Base-by-base conservation (phyloP, 2,113 vertebrate species). In the Psilopsiagon aymara region DNA sequence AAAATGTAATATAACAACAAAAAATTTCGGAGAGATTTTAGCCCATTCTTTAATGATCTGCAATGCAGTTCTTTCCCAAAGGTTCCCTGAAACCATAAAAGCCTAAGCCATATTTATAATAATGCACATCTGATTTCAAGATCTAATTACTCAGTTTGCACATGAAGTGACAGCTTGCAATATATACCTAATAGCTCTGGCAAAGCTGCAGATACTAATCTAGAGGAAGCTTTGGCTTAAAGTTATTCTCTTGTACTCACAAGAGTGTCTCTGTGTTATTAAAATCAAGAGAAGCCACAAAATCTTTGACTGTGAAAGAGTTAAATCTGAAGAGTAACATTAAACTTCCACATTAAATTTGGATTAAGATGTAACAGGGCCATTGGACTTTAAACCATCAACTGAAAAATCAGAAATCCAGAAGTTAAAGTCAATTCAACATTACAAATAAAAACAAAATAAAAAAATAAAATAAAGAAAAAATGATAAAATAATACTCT, bases 151-250 rank as follows among this genome's bases (percentile, higher is more conserved):
- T 73, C 8, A 2, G 41, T 92, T 94, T 77, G 64, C 68, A 86
- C 82, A 75, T 31, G 29, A 88, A 86, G 55, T 68, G 79, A 90
- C 71, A 96, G 75, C 75, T 96, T 92, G 87, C 82, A 96, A 78
- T 75, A 66, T 8, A 87, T 76, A 23, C 57, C 66, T 82, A 77
- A 92, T 44, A 39, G 79, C 67, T 88, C 24, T 88, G 85, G 82
- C 68, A 95, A 86, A 75, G n/a, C 31, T 79, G 41, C 44, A 81
- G 63, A 70, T 43, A 51, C 64, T 86, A 84, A 83, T 83, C 69
- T 60, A 88, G 64, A 75, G 37, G 29, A 74, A 92, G 86, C 51
- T 83, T 51, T 75, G 28, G 23, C 43, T 60, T 63, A 64, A 92
- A 81, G 25, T 44, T 78, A 77, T 67, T 86, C 82, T 74, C 46